phyloP scores from a whole-genome alignment of 2,797 vertebrate genomes.

The Prionace glauca region DNA sequence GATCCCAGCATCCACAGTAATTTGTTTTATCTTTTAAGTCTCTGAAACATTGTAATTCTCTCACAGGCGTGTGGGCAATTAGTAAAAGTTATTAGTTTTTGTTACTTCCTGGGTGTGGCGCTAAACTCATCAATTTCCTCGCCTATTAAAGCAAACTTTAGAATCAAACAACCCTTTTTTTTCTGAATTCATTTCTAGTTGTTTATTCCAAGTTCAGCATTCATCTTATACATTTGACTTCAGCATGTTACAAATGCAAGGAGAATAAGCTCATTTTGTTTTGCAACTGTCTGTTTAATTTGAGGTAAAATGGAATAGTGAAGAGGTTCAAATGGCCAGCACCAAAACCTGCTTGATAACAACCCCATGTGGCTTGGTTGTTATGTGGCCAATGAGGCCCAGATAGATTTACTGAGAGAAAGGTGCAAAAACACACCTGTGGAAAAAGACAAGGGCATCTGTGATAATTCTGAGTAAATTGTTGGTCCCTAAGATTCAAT shows the following conservation, averaged over 20 bases:
- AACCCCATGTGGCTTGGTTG: too few species aligned
- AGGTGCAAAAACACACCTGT: too few species aligned
- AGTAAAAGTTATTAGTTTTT: neutral
- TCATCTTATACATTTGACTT: neutral
- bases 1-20: too few species aligned
- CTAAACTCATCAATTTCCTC: neutral
- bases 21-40: neutral
- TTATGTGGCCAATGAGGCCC: neutral
- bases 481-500: neutral
- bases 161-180: neutral
- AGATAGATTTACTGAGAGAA: too few species aligned
- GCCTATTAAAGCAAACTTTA: neutral
- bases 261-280: neutral
- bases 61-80: neutral
- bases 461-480: neutral
- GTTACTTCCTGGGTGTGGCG: neutral
- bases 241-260: neutral
- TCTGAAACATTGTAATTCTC: neutral
- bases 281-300: neutral
- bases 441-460: neutral
- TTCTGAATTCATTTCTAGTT: neutral
- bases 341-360: neutral
- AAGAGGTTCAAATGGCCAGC: neutral
- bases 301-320: neutral
- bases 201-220: neutral